These are phyloP conservation scores for Monoplex corrugatus DNA, from an alignment of 2,888 invertebrate species.

Conservation along the genomic window DNA sequence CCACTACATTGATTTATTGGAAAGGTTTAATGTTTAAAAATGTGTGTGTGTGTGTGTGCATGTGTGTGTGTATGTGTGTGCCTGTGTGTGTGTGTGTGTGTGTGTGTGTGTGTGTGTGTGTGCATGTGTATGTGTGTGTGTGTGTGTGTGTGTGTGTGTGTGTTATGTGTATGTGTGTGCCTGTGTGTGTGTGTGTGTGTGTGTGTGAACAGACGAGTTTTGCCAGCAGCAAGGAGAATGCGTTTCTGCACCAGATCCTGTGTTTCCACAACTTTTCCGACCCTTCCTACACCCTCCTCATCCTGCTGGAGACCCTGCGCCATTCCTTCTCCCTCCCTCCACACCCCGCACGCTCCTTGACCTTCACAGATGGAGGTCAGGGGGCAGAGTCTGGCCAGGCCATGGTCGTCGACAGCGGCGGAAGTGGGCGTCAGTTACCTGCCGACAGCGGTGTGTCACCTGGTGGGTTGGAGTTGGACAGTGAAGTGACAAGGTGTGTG, in stretches of 20 bases:
- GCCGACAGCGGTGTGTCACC: no score
- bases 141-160: neutral
- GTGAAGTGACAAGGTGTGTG: neutral
- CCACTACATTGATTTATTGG: no score
- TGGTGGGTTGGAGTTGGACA: no score
- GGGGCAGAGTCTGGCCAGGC: no score
- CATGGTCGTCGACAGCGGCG: no score
- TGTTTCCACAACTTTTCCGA: conserved; percentile 37
- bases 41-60: no score
- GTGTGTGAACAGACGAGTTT: conserved; percentile 38
- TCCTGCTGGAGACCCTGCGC: conserved; percentile 39
- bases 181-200: neutral
- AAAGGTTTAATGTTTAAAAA: no score
- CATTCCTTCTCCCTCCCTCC: neutral
- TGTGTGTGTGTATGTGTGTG: neutral
- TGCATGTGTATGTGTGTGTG: neutral
- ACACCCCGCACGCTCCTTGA: neutral
- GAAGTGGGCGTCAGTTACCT: no score
- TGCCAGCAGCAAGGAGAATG: neutral
- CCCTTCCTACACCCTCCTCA: conserved; percentile 40
- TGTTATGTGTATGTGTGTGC: neutral
- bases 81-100: neutral
- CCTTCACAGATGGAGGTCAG: neutral
- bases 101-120: neutral
- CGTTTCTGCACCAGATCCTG: conserved; percentile 45